Percentiles rank a stretch among this genome's conserved stretches.
Conservation (phyloP, 1,140 invertebrate genomes). For the Papilio xuthus region DNA sequence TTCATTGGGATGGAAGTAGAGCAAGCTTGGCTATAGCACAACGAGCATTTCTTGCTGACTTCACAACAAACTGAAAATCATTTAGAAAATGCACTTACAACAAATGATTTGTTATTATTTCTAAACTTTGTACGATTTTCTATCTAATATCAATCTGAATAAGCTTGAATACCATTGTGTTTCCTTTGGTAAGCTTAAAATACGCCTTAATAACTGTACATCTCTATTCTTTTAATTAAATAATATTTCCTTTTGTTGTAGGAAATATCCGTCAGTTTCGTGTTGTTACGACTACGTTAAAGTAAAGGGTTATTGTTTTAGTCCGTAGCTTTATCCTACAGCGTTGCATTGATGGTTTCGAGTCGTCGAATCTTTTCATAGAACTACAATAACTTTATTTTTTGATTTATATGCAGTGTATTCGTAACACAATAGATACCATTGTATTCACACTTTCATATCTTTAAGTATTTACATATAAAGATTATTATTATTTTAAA, state of each 20-base stretch:
- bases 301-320: conserved; percentile 11
- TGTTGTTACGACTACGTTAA: not conserved
- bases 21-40: not conserved
- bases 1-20: conserved; percentile 14
- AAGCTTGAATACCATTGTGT: no score
- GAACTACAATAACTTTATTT: not conserved
- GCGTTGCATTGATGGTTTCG: conserved; percentile 6
- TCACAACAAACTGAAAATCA: not conserved
- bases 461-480: not conserved
- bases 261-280: no score
- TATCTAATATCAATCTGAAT: no score
- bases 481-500: not conserved
- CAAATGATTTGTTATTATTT: not conserved
- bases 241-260: no score
- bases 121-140: not conserved
- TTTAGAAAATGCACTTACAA: not conserved
- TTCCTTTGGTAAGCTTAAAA: no score
- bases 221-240: no score
- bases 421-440: not conserved
- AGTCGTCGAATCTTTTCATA: not conserved
- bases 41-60: not conserved
- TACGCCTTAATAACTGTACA: no score
- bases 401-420: not conserved
- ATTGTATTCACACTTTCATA: not conserved
- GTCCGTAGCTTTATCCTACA: not conserved